phyloP scores from a whole-genome alignment of 2,797 vertebrate genomes.

The Cottoperca gobio region DNA sequence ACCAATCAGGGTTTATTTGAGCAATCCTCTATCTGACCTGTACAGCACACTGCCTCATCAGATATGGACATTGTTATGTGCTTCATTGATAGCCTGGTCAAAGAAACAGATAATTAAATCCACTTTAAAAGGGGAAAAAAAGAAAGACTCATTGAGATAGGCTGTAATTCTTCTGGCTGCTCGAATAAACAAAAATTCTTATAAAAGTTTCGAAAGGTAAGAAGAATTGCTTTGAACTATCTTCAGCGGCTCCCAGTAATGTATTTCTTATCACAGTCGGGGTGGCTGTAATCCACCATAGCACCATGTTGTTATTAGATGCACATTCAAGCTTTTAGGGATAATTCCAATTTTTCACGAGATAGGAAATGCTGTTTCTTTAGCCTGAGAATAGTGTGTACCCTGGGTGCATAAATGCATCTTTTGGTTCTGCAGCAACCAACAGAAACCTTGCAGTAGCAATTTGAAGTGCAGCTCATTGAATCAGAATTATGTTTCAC shows the following conservation, averaged over 20 bases:
- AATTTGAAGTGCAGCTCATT: neutral
- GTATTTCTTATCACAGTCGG: constrained; percentile 43
- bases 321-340: constrained; percentile 40
- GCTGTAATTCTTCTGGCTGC: constrained; percentile 20
- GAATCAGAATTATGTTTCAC: neutral
- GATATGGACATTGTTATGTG: constrained; percentile 39
- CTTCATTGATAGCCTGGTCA: constrained; percentile 34
- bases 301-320: constrained; percentile 42
- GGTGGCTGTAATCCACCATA: constrained; percentile 19
- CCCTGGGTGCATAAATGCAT: neutral
- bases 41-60: constrained; percentile 43
- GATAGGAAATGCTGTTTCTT: constrained; percentile 13
- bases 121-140: neutral
- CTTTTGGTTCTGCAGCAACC: neutral
- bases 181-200: constrained; percentile 17
- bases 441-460: neutral
- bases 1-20: constrained; percentile 47
- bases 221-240: constrained; percentile 43
- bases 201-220: constrained; percentile 34
- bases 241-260: constrained; percentile 36
- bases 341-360: constrained; percentile 30
- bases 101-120: constrained; percentile 48
- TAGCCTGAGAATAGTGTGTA: constrained; percentile 7
- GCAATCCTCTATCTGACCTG: constrained; percentile 45
- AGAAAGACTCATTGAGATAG: neutral